Conservation (phyloP, 2,113 vertebrate species). For the Phoenicopterus ruber region DNA sequence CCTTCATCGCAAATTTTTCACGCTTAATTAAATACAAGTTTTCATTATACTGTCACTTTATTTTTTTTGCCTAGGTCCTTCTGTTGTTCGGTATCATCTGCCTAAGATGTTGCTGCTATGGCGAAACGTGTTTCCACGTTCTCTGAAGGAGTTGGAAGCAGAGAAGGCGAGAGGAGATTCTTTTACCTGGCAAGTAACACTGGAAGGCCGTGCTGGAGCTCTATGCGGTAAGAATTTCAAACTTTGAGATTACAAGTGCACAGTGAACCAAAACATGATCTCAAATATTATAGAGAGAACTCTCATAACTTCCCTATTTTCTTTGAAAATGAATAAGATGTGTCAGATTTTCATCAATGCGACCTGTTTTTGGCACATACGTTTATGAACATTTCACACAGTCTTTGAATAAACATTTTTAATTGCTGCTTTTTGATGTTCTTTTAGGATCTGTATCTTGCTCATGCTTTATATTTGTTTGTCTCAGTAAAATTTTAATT, state of each 20-base stretch:
- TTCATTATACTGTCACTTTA: neutral
- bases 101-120: constrained; percentile 97
- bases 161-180: constrained; percentile 96
- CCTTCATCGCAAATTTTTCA: neutral
- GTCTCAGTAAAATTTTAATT: neutral
- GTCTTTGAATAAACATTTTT: neutral
- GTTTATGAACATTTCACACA: neutral
- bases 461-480: neutral
- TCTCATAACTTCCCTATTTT: neutral
- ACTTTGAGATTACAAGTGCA: neutral
- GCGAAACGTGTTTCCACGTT: constrained; percentile 97
- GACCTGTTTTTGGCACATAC: neutral
- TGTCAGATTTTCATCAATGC: neutral
- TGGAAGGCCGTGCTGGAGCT: constrained; percentile 96
- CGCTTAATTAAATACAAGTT: neutral
- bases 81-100: constrained; percentile 94
- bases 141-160: constrained; percentile 94
- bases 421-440: neutral
- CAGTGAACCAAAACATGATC: neutral
- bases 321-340: neutral
- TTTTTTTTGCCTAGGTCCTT: constrained; percentile 78
- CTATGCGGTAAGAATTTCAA: constrained; percentile 86
- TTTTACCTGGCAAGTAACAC: constrained; percentile 97
- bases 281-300: neutral
- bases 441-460: neutral